Evolutionary conservation across 2,888 invertebrate genomes (phyloP).

Genomic region (Tipula unca): DNA sequence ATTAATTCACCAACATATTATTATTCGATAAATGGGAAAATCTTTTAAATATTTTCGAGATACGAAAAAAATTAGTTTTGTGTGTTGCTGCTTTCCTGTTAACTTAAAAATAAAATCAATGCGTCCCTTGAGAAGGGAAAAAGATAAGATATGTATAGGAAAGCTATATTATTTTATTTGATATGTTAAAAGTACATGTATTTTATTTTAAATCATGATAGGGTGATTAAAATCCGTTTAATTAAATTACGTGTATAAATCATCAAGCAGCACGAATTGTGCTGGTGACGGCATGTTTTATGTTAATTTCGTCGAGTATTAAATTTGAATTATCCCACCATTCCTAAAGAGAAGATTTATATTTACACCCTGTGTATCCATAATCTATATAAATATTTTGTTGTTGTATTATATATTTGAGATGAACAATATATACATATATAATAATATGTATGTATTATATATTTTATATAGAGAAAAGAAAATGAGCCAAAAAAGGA

Average conservation of each 20-base stretch:
- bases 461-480: neutral
- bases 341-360: neutral
- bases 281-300: neutral
- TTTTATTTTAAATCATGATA: conserved; percentile 15
- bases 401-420: conserved; percentile 16
- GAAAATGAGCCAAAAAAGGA: neutral
- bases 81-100: neutral
- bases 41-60: neutral
- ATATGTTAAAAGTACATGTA: conserved; percentile 16
- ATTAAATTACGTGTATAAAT: neutral
- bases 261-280: neutral
- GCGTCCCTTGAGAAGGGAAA: conserved; percentile 3
- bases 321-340: neutral
- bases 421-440: neutral
- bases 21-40: neutral
- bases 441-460: neutral
- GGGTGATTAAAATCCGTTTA: neutral
- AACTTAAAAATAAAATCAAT: conserved; percentile 16
- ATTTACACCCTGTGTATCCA: neutral
- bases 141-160: neutral
- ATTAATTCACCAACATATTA: neutral
- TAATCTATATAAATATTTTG: conserved; percentile 14
- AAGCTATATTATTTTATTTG: conserved; percentile 15
- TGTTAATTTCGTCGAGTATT: neutral
- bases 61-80: neutral